Percentiles rank a stretch among this genome's conserved stretches.
Evolutionary conservation across 2,888 invertebrate genomes (phyloP).

Genomic region (Ametastegia equiseti): DNA sequence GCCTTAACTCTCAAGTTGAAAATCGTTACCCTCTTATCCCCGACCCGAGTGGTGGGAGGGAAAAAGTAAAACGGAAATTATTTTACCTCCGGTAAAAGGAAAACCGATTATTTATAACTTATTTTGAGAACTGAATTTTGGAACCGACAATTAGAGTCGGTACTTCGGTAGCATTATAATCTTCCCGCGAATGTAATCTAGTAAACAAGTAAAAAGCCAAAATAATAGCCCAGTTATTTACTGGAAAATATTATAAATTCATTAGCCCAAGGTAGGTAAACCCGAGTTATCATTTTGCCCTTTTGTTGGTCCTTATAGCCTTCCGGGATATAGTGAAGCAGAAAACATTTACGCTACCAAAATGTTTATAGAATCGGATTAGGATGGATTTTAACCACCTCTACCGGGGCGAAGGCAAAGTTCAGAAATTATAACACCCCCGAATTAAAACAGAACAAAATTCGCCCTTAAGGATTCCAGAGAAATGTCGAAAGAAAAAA

Average conservation of each 20-base stretch:
- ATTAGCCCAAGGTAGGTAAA: not conserved
- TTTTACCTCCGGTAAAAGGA: not conserved
- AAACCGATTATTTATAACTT: not conserved
- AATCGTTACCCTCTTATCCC: constrained; percentile 6
- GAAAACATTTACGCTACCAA: not conserved
- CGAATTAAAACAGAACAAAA: not conserved
- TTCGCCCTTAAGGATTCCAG: not conserved
- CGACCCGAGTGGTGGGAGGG: too few relatives aligned
- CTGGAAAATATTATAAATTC: not conserved
- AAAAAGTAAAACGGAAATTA: not conserved
- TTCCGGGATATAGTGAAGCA: not conserved
- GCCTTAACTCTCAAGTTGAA: not conserved
- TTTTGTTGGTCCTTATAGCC: not conserved
- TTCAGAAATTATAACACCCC: not conserved
- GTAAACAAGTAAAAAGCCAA: too few relatives aligned
- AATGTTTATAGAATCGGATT: constrained; percentile 7
- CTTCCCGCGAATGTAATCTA: too few relatives aligned
- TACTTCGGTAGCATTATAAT: not conserved
- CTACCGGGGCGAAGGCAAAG: not conserved
- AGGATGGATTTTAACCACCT: constrained; percentile 20
- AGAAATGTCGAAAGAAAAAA: not conserved
- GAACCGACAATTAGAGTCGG: not conserved
- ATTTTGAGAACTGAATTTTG: not conserved
- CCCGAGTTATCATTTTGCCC: not conserved
- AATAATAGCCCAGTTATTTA: not conserved